These are phyloP conservation scores for Cuculus canorus DNA, from an alignment of 2,797 vertebrate genomes.

Conservation along the genomic window DNA sequence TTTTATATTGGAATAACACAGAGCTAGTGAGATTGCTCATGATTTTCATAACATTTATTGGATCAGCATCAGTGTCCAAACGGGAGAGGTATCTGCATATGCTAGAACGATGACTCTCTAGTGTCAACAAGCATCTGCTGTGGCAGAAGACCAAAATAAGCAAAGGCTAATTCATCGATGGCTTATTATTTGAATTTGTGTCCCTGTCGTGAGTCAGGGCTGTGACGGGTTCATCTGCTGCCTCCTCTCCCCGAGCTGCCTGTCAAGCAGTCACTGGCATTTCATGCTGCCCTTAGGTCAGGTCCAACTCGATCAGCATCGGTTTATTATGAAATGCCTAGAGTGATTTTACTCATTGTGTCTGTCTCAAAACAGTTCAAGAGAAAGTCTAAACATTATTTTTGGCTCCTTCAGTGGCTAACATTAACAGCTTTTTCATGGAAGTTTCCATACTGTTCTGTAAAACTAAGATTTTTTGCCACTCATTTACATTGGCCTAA, in stretches of 20 bases:
- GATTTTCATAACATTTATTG: neutral
- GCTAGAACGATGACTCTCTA: neutral
- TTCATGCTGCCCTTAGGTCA: neutral
- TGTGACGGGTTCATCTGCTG: neutral
- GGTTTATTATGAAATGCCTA: neutral
- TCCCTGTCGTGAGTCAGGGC: neutral
- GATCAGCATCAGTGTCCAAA: neutral
- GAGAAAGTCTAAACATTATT: conserved; percentile 51
- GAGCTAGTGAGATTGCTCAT: neutral
- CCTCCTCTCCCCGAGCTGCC: neutral
- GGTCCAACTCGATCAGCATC: neutral
- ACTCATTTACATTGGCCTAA: neutral
- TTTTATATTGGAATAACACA: neutral
- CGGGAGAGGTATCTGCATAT: neutral
- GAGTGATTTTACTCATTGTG: neutral
- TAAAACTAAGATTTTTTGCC: neutral
- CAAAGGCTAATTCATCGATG: neutral
- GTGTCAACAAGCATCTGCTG: neutral
- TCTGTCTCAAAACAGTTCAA: neutral
- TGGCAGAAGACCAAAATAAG: neutral
- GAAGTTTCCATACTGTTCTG: neutral
- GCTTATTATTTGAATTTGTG: neutral
- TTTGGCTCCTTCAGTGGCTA: neutral
- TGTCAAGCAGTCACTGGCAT: neutral
- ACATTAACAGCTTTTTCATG: neutral